Evolutionary conservation across 2,113 vertebrate species (phyloP).

Genomic region (Dromas ardeola): DNA sequence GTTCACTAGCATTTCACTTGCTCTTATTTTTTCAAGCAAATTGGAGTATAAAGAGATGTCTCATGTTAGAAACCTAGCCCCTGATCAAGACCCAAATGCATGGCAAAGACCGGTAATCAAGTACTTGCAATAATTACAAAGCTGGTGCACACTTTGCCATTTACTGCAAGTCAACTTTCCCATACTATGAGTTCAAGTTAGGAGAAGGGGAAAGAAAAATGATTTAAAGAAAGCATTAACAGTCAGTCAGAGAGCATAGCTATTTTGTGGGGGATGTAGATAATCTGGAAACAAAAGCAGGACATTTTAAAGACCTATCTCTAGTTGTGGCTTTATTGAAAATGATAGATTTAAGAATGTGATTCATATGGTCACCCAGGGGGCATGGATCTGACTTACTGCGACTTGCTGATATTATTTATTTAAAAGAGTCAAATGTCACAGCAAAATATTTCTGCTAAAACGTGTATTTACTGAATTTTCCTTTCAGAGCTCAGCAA

Average conservation of each 20-base stretch:
- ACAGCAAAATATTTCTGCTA: conserved; percentile 37
- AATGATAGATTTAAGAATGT: conserved; percentile 28
- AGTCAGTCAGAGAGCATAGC: neutral
- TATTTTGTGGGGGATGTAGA: neutral
- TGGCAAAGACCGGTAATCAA: neutral
- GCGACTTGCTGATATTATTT: conserved; percentile 21
- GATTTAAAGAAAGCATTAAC: neutral
- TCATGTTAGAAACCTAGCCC: neutral
- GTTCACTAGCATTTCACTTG: neutral
- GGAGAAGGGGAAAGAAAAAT: neutral
- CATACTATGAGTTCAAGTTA: neutral
- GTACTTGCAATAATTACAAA: neutral
- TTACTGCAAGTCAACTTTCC: neutral
- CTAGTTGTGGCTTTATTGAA: conserved; percentile 20
- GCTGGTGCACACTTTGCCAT: neutral
- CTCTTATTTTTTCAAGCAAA: neutral
- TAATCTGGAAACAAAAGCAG: conserved; percentile 4
- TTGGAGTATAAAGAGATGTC: neutral
- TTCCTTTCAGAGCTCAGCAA: conserved; percentile 38
- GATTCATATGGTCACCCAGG: neutral
- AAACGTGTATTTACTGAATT: conserved; percentile 44
- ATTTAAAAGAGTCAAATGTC: conserved; percentile 40
- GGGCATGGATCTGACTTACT: neutral
- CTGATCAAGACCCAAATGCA: neutral
- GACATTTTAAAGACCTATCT: conserved; percentile 2